phyloP scores from a whole-genome alignment of 2,113 vertebrate species.

The Gymnobelideus leadbeateri region DNA sequence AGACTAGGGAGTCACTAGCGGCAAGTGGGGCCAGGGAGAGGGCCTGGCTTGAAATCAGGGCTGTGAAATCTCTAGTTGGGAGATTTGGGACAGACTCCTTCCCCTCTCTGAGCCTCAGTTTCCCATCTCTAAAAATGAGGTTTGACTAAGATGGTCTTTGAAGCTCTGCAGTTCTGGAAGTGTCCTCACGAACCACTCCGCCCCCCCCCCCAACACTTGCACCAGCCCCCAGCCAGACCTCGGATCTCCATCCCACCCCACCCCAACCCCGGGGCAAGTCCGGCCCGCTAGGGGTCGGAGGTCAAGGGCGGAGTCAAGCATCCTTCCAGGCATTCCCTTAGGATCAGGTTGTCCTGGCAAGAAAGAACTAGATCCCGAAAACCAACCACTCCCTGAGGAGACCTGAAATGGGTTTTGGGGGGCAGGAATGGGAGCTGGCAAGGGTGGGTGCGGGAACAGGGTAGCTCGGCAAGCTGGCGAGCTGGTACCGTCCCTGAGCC shows the following conservation, averaged over 20 bases:
- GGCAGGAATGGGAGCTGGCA: constrained; percentile 17
- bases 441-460: constrained; percentile 6
- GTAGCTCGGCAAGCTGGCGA: neutral
- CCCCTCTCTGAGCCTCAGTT: neutral
- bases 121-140: neutral
- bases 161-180: neutral
- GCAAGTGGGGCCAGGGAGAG: neutral
- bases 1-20: neutral
- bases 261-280: neutral
- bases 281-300: neutral
- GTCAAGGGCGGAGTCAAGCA: constrained; percentile 53
- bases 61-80: neutral
- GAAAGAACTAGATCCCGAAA: neutral
- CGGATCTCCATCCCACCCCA: neutral
- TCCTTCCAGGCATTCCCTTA: constrained; percentile 2
- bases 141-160: neutral
- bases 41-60: neutral
- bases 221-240: too few relatives aligned
- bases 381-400: constrained; percentile 3
- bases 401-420: neutral
- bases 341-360: neutral
- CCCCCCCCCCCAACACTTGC: neutral
- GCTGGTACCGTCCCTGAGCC: neutral
- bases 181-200: neutral
- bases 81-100: neutral